Base-by-base conservation (phyloP, 1,140 invertebrate genomes). In the Mercenaria mercenaria region DNA sequence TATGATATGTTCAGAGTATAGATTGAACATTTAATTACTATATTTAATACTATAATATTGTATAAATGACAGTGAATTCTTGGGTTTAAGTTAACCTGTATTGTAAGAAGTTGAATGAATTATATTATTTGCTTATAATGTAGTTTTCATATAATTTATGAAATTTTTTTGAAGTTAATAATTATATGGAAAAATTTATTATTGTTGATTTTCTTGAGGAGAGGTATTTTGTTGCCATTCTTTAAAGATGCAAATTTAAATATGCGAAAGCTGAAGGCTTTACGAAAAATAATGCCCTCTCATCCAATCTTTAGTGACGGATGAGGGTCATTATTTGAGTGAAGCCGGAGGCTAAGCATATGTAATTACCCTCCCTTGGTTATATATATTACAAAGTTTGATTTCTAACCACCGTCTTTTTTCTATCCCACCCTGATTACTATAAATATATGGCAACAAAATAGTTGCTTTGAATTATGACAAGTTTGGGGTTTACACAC, bases 341-440 rank as follows among this genome's bases (percentile, higher is more conserved):
- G 26, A 79, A 50, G 41, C 74, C 43, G 32, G 39, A 79, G 74
- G 23, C 39, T 79, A 50, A 50, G 43, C 32, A 84, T 80, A 47
- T 47, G 39, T 83, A 87, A 1, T 90, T 92, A 50, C 86, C 90
- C 23, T 43, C 37, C 26, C 59, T 90, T 43, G 87, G 84, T 26
- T 47, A 86, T 47, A 84, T 67, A 32, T 11, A 11, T 61, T n/a
- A 23, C 20, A n/a, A 6, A 29, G 26, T 61, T 61, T 23, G 20
- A 61, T 10, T 8, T 61, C n/a, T n/a, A n/a, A n/a, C n/a, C n/a
- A n/a, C n/a, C n/a, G n/a, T n/a, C n/a, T n/a, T n/a, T n/a, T n/a
- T n/a, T n/a, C n/a, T n/a, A n/a, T 61, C 26, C 26, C 56, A 11
- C 56, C 56, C 56, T n/a, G 3, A 4, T 29, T 11, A 11, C 4